Conservation (phyloP, 1,140 invertebrate species). For the Pseudobourletiella spinata region DNA sequence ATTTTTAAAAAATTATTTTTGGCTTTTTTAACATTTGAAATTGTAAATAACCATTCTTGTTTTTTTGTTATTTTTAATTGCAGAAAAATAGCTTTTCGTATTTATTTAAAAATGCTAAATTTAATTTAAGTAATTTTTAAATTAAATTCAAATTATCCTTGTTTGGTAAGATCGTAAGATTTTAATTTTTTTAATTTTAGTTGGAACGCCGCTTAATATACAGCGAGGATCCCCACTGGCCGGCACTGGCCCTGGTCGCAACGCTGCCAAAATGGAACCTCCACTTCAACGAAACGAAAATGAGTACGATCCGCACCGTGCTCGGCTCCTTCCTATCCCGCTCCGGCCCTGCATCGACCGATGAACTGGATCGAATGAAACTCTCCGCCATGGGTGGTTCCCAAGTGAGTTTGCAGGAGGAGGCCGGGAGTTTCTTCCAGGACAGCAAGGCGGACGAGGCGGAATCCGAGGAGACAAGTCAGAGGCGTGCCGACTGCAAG, state of each 20-base stretch:
- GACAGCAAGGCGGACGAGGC: not conserved
- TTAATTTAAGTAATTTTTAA: too few species aligned
- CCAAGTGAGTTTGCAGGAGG: conserved; percentile 20
- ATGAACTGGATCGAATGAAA: conserved; percentile 4
- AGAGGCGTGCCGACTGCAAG: conserved; percentile 46
- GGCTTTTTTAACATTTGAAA: too few species aligned
- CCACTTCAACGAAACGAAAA: conserved; percentile 82
- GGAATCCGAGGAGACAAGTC: not conserved
- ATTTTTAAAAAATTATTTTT: too few species aligned
- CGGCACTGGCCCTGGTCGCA: conserved; percentile 68
- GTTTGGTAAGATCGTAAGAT: not conserved
- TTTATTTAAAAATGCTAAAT: too few species aligned
- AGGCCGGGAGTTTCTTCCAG: too few species aligned
- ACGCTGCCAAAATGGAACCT: conserved; percentile 75
- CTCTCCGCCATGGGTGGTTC: conserved; percentile 6
- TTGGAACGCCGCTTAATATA: conserved; percentile 68
- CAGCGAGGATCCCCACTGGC: conserved; percentile 75
- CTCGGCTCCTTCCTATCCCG: conserved; percentile 33
- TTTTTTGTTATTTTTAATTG: too few species aligned
- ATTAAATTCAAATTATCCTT: too few species aligned
- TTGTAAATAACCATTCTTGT: too few species aligned
- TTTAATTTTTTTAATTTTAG: conserved; percentile 38
- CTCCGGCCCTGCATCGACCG: not conserved
- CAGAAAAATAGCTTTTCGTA: too few species aligned
- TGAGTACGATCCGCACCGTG: conserved; percentile 53